Evolutionary conservation across 1,140 invertebrate genomes (phyloP), one percentile per base, ranked within the genome.

Genomic region (Tetragnatha versicolor): DNA sequence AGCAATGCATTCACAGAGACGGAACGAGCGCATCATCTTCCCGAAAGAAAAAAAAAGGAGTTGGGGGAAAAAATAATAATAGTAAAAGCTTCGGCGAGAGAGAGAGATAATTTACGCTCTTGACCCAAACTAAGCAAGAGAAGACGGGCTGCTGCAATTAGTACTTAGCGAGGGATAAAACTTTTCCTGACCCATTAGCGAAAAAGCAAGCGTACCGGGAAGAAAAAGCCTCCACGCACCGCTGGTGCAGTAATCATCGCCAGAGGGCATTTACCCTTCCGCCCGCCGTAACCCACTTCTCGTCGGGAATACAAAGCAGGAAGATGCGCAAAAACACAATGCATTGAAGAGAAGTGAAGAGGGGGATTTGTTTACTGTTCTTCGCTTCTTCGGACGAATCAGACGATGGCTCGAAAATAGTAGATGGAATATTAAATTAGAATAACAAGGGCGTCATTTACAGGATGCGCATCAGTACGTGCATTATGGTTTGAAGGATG

Each of bases 161-260:
- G 37, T 12, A 39, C 17, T 58, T 14, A 58, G 20, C 14, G 33
- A 39, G 60, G 60, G 60, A 31, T 39, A 25, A n/a, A 25, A 68
- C 65, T 68, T 68, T 68, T 51, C 31, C 65, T 68, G 65, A 68
- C 65, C 65, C 45, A 68, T 68, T 68, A 68, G 65, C 51, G 14
- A 45, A 68, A 51, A 29, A 42, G 51, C 25, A 27, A 39, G 42
- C 45, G 37, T 51, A 63, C 25, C 33, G 60, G 37, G 37, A 39
- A 63, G 42, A 63, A 37, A 42, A 63, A 63, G 60, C 60, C 3
- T 37, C 31, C 65, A 68, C 65, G 65, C 65, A 68, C 33, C 42
- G 45, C 17, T 27, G 33, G 25, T 27, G 45, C 31, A 51, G 33
- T 65, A 65, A 65, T 65, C 61, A 42, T 22, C 39, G 51, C 6